Evolutionary conservation across 2,888 invertebrate genomes (phyloP), one percentile per base, ranked within the genome.

Genomic region (Callinectes sapidus): DNA sequence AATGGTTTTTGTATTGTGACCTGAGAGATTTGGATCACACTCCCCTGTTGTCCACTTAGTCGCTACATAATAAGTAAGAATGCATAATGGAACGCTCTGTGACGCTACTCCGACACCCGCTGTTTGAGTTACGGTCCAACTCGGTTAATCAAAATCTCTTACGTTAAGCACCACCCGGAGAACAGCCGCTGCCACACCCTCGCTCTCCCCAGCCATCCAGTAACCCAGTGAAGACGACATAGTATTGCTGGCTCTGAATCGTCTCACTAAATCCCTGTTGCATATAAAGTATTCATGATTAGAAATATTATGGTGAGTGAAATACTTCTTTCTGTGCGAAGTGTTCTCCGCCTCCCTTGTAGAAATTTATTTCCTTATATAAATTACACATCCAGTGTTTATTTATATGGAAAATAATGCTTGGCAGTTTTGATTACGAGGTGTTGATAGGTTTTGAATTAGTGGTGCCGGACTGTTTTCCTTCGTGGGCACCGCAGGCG

Each of bases 1-100:
- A 77, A 77, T 89, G 77, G 77, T 89, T 89, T 71, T 89, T 89
- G 89, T 77, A 89, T 89, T 89, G 77, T 89, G 71, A 89, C 42
- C 89, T 89, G 42, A 42, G 48, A 89, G 61, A 89, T 71, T 71
- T 77, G 71, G 89, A 89, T 89, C 42, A 39, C 66, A 89, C 71
- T 89, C 42, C 42, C 89, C 77, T 42, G 89, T 77, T 89, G 89
- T 89, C 89, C 89, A 89, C 16, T 89, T 89, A 89, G 89, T 89
- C 42, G 77, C 71, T 89, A 89, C 89, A 89, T 89, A 89, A 89
- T 89, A 89, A 77, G 71, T 89, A 77, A 89, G 42, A 89, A 35
- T 89, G 89, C 89, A 89, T 89, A 89, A 89, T 89, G 89, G 89
- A 89, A 71, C 42, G 71, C 71, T 77, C 89, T 89, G 89, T 89